Evolutionary conservation across 2,888 invertebrate genomes (phyloP).

Genomic region (Lissocephala sabroskyi): DNA sequence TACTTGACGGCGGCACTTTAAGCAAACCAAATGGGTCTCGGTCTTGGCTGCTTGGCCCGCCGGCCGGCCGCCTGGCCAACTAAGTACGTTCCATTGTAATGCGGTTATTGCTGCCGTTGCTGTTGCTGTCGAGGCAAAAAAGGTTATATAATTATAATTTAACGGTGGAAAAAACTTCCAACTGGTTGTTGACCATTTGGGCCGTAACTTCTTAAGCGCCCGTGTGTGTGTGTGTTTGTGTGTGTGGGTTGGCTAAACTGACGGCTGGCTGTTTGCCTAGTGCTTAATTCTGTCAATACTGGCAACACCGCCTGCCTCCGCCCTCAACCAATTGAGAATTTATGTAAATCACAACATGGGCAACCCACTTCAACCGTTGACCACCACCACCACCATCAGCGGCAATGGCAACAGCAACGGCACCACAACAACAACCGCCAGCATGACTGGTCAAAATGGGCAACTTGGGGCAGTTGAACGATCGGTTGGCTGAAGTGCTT

Average conservation of each 20-base stretch:
- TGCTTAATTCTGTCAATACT: slow-evolving; percentile 58
- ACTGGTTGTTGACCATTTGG: slow-evolving; percentile 6
- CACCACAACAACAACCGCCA: neutral
- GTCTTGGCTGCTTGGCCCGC: slow-evolving; percentile 12
- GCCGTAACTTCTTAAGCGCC: neutral
- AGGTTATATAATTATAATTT: slow-evolving; percentile 46
- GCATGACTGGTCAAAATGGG: neutral
- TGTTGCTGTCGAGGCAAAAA: slow-evolving; percentile 9
- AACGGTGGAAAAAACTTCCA: slow-evolving; percentile 37
- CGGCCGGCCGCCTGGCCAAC: neutral
- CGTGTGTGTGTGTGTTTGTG: slow-evolving; percentile 12
- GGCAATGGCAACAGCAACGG: slow-evolving; percentile 20
- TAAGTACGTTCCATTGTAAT: slow-evolving; percentile 23
- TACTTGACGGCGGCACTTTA: slow-evolving; percentile 21
- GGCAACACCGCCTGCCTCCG: slow-evolving; percentile 24
- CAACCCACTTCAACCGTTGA: slow-evolving; percentile 43
- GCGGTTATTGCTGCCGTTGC: neutral
- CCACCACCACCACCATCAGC: slow-evolving; percentile 52
- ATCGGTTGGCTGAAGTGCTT: slow-evolving; percentile 42
- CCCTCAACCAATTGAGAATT: slow-evolving; percentile 59
- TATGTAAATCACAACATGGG: slow-evolving; percentile 53
- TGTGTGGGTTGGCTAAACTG: slow-evolving; percentile 26
- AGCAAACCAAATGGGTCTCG: slow-evolving; percentile 13
- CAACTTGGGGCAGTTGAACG: neutral
- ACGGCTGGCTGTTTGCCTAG: slow-evolving; percentile 30